Conservation (phyloP, 2,113 vertebrate genomes). For the Heliornis fulica region DNA sequence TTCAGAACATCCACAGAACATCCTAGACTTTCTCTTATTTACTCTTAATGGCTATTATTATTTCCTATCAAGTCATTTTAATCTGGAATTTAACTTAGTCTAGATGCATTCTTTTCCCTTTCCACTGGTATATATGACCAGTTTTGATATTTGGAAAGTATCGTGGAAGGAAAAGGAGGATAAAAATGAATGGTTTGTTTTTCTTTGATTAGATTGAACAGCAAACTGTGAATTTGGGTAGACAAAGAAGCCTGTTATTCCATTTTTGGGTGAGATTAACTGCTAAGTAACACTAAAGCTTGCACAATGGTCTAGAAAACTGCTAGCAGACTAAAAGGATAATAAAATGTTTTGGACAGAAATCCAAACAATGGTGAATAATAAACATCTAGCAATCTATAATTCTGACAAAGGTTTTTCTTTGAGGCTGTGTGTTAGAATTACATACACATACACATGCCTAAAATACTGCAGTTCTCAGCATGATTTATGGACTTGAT, state of each 20-base stretch:
- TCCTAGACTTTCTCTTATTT: neutral
- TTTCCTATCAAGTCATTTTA: neutral
- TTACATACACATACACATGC: neutral
- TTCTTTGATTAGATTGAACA: neutral
- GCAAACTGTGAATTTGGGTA: constrained; percentile 1
- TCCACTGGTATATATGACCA: neutral
- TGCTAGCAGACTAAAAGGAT: constrained; percentile 15
- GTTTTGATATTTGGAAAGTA: neutral
- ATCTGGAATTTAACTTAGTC: neutral
- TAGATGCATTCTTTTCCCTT: neutral
- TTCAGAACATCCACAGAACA: neutral
- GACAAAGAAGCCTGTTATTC: constrained; percentile 6
- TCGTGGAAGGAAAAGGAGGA: neutral
- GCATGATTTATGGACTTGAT: constrained; percentile 26
- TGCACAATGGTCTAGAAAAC: constrained; percentile 12
- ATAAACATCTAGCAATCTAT: neutral
- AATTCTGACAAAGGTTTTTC: constrained; percentile 33
- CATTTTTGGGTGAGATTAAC: neutral
- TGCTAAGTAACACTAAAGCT: neutral
- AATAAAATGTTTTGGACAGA: constrained; percentile 43
- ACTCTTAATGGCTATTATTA: neutral
- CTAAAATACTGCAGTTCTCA: constrained; percentile 23
- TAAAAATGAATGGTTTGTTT: constrained; percentile 20
- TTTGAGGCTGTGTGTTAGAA: constrained; percentile 21
- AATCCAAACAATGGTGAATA: constrained; percentile 19